phyloP scores from a whole-genome alignment of 1,140 invertebrate species.

The Oedothorax gibbosus region DNA sequence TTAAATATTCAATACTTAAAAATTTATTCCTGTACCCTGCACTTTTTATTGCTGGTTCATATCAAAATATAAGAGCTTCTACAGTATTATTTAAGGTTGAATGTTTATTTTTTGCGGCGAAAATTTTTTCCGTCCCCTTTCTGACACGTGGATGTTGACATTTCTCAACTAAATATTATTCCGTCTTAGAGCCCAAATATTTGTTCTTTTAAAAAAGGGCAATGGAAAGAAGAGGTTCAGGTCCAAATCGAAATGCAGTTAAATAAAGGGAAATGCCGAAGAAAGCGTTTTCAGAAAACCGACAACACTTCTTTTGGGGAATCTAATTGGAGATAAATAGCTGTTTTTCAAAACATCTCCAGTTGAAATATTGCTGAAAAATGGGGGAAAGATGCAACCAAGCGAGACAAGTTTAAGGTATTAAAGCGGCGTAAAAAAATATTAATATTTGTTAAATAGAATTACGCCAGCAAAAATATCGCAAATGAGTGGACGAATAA shows the following conservation, averaged over 20 bases:
- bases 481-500: slow-evolving; percentile 9
- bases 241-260: slow-evolving; percentile 20
- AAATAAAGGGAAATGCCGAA: slow-evolving; percentile 26
- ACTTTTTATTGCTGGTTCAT: too few relatives aligned
- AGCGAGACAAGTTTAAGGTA: slow-evolving; percentile 41
- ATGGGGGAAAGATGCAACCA: slow-evolving; percentile 10
- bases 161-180: slow-evolving; percentile 45
- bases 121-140: not conserved
- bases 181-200: slow-evolving; percentile 32
- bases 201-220: slow-evolving; percentile 18
- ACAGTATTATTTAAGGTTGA: too few relatives aligned
- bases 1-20: too few relatives aligned
- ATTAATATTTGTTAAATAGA: slow-evolving; percentile 57
- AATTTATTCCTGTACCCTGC: too few relatives aligned
- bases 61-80: too few relatives aligned
- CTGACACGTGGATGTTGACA: slow-evolving; percentile 37
- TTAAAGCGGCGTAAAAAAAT: slow-evolving; percentile 35
- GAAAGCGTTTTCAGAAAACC: not conserved
- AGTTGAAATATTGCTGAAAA: not conserved
- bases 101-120: not conserved
- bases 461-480: slow-evolving; percentile 50
- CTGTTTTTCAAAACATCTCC: slow-evolving; percentile 31
- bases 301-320: not conserved
- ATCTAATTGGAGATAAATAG: slow-evolving; percentile 55
- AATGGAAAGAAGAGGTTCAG: not conserved